phyloP scores from a whole-genome alignment of 2,797 vertebrate species.

The Trichosurus vulpecula region DNA sequence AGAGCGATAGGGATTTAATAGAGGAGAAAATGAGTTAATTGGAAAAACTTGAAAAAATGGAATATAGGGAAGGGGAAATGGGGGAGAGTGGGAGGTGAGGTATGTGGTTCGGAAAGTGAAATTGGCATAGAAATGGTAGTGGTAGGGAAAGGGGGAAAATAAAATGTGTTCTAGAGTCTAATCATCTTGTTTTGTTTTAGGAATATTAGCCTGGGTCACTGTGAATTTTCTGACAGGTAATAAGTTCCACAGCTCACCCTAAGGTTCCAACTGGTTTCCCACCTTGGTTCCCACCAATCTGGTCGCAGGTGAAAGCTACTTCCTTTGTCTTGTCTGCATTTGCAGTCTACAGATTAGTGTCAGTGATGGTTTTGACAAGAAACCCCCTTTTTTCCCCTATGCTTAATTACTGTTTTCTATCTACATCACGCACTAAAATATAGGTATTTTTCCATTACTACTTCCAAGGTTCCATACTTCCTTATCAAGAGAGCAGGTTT shows the following conservation, averaged over 20 bases:
- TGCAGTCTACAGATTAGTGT: background rate
- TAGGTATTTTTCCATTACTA: background rate
- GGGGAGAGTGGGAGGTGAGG: background rate
- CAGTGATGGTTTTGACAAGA: background rate
- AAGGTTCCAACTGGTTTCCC: conserved; percentile 47
- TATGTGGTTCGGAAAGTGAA: background rate
- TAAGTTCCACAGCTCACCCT: conserved; percentile 57
- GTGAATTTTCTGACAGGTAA: conserved; percentile 99
- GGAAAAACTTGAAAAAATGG: background rate
- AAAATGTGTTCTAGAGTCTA: background rate
- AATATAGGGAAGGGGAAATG: background rate
- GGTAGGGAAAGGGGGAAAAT: background rate
- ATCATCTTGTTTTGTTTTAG: conserved; percentile 83
- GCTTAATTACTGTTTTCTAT: background rate
- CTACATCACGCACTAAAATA: background rate
- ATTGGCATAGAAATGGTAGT: conserved; percentile 12
- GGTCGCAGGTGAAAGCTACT: background rate
- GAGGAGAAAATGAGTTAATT: conserved; percentile 1
- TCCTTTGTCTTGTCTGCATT: background rate
- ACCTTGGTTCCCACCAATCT: background rate
- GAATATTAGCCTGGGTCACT: conserved; percentile 98
- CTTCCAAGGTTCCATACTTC: background rate
- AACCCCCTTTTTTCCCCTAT: background rate
- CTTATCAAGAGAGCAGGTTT: conserved; percentile 9
- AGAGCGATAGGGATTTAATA: background rate